These are phyloP conservation scores for Caloenas nicobarica DNA, from an alignment of 2,113 vertebrate genomes.

Conservation along the genomic window DNA sequence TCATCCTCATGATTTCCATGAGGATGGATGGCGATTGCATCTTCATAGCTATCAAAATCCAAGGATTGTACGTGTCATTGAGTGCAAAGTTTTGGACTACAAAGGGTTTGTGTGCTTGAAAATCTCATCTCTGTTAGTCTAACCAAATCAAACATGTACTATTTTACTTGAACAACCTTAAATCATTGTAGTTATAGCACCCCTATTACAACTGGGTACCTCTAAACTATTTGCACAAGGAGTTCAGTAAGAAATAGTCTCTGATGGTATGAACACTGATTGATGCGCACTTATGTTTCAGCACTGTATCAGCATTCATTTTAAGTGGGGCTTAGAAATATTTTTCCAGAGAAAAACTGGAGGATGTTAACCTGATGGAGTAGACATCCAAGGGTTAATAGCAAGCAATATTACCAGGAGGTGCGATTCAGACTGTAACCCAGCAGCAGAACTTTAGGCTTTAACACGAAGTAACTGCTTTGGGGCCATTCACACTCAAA, in stretches of 20 bases:
- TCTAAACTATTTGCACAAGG: not conserved
- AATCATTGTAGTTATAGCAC: rapidly evolving
- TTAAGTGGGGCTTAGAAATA: not conserved
- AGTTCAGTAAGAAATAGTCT: not conserved
- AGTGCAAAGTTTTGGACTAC: not conserved
- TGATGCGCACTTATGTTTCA: not conserved
- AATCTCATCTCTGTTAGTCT: not conserved
- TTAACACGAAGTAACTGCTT: not conserved
- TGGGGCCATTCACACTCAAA: not conserved
- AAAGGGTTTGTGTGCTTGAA: not conserved
- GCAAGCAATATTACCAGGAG: not conserved
- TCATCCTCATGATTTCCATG: not conserved
- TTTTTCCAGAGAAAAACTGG: not conserved
- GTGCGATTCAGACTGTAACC: not conserved
- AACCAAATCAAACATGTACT: not conserved
- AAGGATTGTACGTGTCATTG: too few relatives aligned
- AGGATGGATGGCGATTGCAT: not conserved
- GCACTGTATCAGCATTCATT: not conserved
- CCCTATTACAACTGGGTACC: too few relatives aligned
- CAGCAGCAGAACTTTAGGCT: not conserved
- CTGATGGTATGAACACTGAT: rapidly evolving
- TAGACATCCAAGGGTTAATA: not conserved
- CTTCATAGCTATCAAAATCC: too few relatives aligned
- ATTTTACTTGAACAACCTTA: not conserved
- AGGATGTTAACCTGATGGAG: not conserved